These are phyloP conservation scores for Acromyrmex echinatior DNA, from an alignment of 1,140 invertebrate genomes.

Conservation along the genomic window DNA sequence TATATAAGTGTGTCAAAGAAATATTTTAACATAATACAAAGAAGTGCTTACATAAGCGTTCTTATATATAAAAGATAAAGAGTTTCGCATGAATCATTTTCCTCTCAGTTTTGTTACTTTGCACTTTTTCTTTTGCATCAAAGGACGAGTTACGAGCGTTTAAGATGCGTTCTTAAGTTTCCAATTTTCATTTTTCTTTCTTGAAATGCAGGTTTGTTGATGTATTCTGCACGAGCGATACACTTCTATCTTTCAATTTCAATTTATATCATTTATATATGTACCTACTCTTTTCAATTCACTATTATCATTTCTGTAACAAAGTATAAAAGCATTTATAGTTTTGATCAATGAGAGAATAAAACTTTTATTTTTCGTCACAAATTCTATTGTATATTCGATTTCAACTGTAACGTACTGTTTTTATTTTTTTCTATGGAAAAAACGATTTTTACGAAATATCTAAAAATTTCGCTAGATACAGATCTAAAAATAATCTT, in stretches of 20 bases:
- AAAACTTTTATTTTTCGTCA: conserved; percentile 1
- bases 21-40: conserved; percentile 50
- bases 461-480: too few relatives aligned
- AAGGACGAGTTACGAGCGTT: neutral
- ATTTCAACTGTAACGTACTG: neutral
- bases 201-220: neutral
- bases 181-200: conserved; percentile 18
- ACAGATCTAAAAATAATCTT: too few relatives aligned
- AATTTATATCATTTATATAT: neutral
- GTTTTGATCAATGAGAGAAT: neutral
- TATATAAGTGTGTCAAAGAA: conserved; percentile 36
- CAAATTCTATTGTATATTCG: neutral
- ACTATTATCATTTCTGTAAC: neutral
- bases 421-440: neutral
- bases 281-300: neutral
- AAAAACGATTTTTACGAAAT: too few relatives aligned
- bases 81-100: conserved; percentile 12
- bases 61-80: conserved; percentile 27
- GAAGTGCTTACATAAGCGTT: conserved; percentile 8
- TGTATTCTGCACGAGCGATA: neutral
- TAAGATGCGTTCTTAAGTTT: conserved; percentile 12
- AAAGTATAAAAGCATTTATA: neutral
- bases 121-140: conserved; percentile 8
- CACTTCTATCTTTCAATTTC: neutral
- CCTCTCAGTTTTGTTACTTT: neutral